A percentile compares a stretch with the other conserved stretches of the same genome.
These are phyloP conservation scores for Calameuta pallipes DNA, from an alignment of 2,888 invertebrate species.

Conservation along the genomic window DNA sequence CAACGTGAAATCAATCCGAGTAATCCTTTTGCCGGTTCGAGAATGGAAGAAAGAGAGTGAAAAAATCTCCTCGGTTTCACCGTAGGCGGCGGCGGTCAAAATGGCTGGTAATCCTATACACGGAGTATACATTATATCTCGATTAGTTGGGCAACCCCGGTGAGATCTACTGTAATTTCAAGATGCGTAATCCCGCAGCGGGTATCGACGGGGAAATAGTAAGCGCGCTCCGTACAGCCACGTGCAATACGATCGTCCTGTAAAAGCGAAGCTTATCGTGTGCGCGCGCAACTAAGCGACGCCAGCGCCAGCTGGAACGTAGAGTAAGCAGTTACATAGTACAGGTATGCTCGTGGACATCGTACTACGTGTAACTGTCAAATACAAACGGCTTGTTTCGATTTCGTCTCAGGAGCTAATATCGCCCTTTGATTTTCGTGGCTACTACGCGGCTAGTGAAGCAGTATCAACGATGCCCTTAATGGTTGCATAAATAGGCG, in stretches of 20 bases:
- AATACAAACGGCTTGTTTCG: neutral
- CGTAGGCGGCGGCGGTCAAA: constrained; percentile 1
- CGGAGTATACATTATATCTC: constrained; percentile 40
- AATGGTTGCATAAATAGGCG: neutral
- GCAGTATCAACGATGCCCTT: neutral
- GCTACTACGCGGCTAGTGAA: neutral
- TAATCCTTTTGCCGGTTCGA: neutral
- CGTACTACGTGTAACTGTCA: neutral
- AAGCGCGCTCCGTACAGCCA: neutral
- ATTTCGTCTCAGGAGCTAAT: neutral
- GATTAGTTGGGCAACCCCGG: constrained; percentile 27
- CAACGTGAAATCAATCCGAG: neutral
- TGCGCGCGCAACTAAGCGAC: neutral
- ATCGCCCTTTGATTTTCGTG: neutral
- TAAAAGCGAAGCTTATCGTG: neutral
- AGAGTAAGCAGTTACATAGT: neutral
- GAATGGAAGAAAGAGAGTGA: neutral
- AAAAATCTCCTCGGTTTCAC: constrained; percentile 1
- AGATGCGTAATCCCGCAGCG: constrained; percentile 34
- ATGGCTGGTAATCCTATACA: constrained; percentile 38
- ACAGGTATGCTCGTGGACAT: neutral
- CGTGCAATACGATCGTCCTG: neutral
- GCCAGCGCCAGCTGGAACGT: neutral
- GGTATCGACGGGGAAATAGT: neutral
- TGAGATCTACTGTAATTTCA: constrained; percentile 42